A percentile compares a stretch with the other conserved stretches of the same genome.
Conservation (phyloP, 2,113 vertebrate genomes). For the Heptranchias perlo region DNA sequence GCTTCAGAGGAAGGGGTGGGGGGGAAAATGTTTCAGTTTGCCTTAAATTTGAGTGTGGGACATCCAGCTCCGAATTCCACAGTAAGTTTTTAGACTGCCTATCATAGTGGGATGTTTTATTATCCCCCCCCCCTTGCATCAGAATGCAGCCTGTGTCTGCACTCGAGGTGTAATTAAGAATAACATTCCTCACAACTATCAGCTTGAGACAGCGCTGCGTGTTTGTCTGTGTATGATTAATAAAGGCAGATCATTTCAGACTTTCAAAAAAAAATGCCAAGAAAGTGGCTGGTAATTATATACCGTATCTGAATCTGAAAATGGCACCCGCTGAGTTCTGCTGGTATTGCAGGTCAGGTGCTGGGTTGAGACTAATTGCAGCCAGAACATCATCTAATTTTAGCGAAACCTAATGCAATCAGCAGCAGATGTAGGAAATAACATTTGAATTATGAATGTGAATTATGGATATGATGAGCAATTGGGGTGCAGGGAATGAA, state of each 20-base stretch:
- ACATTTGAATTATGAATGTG: slow-evolving; percentile 39
- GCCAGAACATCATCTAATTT: slow-evolving; percentile 38
- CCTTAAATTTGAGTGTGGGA: not conserved
- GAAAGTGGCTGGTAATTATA: slow-evolving; percentile 9
- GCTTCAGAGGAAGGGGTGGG: not conserved
- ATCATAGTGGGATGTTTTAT: not conserved
- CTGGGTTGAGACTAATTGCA: slow-evolving; percentile 34
- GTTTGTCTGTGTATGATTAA: slow-evolving; percentile 36
- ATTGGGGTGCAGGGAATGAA: slow-evolving; percentile 34
- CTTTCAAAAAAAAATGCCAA: slow-evolving; percentile 17
- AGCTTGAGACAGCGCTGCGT: slow-evolving; percentile 18
- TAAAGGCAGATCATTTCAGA: slow-evolving; percentile 28
- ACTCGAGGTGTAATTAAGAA: slow-evolving; percentile 31
- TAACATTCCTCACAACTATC: slow-evolving; percentile 32
- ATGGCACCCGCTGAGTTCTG: slow-evolving; percentile 4
- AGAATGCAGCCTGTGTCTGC: slow-evolving; percentile 33
- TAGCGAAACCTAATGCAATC: slow-evolving; percentile 33
- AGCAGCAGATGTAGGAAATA: slow-evolving; percentile 37
- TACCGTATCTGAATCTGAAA: not conserved
- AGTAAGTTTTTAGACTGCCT: not conserved
- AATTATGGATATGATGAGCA: slow-evolving; percentile 37
- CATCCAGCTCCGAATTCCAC: not conserved
- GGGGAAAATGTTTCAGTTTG: not conserved
- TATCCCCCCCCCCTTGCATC: not conserved
- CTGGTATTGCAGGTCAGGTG: not conserved